Percentiles rank a stretch among this genome's conserved stretches.
Evolutionary conservation across 2,888 invertebrate species (phyloP).

Genomic region (Lapara coniferarum): DNA sequence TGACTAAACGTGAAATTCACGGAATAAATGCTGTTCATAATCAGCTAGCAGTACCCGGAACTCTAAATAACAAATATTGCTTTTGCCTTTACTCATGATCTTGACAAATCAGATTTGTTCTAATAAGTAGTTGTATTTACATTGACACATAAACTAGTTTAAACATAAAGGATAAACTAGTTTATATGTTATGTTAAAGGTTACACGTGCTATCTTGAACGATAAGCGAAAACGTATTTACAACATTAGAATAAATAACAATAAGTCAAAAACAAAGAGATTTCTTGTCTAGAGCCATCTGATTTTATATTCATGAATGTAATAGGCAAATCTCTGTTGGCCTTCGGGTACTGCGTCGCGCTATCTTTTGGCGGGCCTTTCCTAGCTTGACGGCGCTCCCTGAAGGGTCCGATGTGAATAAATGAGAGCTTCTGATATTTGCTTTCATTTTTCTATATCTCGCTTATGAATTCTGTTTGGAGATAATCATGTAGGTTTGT

Average conservation of each 20-base stretch:
- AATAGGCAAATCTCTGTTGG: conserved; percentile 22
- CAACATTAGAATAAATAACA: conserved; percentile 23
- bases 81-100: no score
- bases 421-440: conserved; percentile 22
- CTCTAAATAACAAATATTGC: no score
- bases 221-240: conserved; percentile 9
- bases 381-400: conserved; percentile 17
- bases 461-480: conserved; percentile 23
- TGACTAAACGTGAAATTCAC: no score
- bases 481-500: conserved; percentile 18
- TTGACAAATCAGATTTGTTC: no score
- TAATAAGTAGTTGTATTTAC: no score
- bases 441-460: conserved; percentile 22
- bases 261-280: conserved; percentile 24
- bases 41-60: no score
- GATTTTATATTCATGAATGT: conserved; percentile 19
- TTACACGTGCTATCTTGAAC: neutral
- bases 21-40: no score
- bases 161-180: neutral
- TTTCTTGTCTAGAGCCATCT: conserved; percentile 19
- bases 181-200: no score
- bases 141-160: no score
- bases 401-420: conserved; percentile 24
- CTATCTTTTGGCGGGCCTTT: conserved; percentile 9
- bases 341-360: neutral